These are phyloP conservation scores for Brachirus orientalis DNA, from an alignment of 2,113 vertebrate genomes.

Conservation along the genomic window DNA sequence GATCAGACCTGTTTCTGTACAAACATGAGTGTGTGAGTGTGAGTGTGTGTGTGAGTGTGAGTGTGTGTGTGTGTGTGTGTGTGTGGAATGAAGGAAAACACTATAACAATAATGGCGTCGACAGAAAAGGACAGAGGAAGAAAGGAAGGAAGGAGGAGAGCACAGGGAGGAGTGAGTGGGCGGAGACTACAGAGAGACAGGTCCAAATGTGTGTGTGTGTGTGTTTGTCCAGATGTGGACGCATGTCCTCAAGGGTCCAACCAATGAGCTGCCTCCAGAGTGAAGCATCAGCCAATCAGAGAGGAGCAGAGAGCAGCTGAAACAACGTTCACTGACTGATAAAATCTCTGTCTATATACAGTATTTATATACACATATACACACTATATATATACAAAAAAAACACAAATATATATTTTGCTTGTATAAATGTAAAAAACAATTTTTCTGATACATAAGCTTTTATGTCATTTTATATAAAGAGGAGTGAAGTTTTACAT, in stretches of 20 bases:
- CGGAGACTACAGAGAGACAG: too few species aligned
- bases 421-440: too few species aligned
- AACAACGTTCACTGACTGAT: not conserved
- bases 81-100: not conserved
- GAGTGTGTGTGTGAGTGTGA: not conserved
- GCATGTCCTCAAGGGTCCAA: not conserved
- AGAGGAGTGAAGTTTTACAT: too few species aligned
- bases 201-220: too few species aligned
- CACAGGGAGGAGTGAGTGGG: too few species aligned
- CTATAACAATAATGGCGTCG: not conserved
- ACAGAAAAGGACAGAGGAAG: not conserved
- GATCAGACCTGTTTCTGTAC: constrained; percentile 51
- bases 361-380: too few species aligned
- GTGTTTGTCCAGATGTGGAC: too few species aligned
- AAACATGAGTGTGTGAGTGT: constrained; percentile 21
- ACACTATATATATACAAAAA: too few species aligned
- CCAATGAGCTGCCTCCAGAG: not conserved
- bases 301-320: constrained; percentile 31
- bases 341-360: not conserved
- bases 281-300: constrained; percentile 13
- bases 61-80: not conserved
- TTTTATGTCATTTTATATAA: too few species aligned
- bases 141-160: not conserved
- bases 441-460: too few species aligned
- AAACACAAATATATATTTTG: too few species aligned